phyloP scores from a whole-genome alignment of 2,888 invertebrate genomes.

The Euspilapteryx auroguttella region DNA sequence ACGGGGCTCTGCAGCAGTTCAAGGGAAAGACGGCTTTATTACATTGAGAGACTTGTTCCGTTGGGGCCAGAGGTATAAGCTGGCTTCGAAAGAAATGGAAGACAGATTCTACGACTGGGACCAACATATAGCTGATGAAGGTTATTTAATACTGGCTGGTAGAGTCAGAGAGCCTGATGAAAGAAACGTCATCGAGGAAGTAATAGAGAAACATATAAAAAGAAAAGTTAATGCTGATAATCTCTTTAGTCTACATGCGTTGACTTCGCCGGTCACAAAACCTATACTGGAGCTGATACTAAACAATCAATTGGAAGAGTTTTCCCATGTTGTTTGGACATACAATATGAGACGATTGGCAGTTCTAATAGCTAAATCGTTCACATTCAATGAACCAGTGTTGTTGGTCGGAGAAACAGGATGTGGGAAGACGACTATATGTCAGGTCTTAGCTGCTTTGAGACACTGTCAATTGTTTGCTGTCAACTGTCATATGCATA shows the following conservation, averaged over 20 bases:
- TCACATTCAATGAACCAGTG: slow-evolving; percentile 91
- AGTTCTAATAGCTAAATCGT: slow-evolving; percentile 78
- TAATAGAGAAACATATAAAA: slow-evolving; percentile 78
- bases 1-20: slow-evolving; percentile 84
- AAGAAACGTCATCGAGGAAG: slow-evolving; percentile 75
- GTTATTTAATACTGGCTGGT: slow-evolving; percentile 91
- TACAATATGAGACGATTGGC: slow-evolving; percentile 83
- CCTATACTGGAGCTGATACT: slow-evolving; percentile 69
- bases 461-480: slow-evolving; percentile 69
- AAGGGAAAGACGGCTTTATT: slow-evolving; percentile 91
- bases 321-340: slow-evolving; percentile 92
- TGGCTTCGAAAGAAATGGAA: slow-evolving; percentile 63
- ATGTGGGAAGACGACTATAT: slow-evolving; percentile 96
- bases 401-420: slow-evolving; percentile 97
- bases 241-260: slow-evolving; percentile 69
- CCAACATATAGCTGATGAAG: slow-evolving; percentile 95
- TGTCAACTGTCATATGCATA: slow-evolving; percentile 98
- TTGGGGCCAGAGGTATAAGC: slow-evolving; percentile 93
- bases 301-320: slow-evolving; percentile 54
- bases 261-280: slow-evolving; percentile 78
- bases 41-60: slow-evolving; percentile 94
- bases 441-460: slow-evolving; percentile 81
- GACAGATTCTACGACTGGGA: slow-evolving; percentile 89
- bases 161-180: slow-evolving; percentile 87
- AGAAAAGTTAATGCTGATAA: slow-evolving; percentile 69